These are phyloP conservation scores for Capra hircus DNA, from an alignment of 2,113 vertebrate genomes.

Conservation along the genomic window DNA sequence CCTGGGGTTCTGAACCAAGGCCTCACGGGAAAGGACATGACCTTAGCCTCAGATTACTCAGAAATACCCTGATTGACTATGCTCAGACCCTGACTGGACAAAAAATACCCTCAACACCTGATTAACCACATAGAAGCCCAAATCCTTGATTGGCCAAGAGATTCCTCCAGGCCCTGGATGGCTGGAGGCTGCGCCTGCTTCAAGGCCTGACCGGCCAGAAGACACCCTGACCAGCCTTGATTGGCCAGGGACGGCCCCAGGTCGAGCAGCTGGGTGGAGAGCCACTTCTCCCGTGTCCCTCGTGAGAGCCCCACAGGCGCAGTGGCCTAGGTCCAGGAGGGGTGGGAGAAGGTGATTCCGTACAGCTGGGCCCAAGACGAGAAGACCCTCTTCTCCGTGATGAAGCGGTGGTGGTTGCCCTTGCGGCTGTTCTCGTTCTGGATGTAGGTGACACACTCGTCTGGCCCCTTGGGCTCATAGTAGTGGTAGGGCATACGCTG, in stretches of 20 bases:
- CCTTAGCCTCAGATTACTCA: conserved; percentile 40
- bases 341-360: conserved; percentile 94
- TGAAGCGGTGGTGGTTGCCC: conserved; percentile 97
- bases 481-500: conserved; percentile 95
- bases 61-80: conserved; percentile 68
- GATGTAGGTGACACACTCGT: conserved; percentile 93
- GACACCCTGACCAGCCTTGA: background rate
- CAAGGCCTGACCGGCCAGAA: conserved; percentile 9
- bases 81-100: conserved; percentile 64
- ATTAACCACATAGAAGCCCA: conserved; percentile 34
- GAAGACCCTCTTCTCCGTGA: conserved; percentile 97
- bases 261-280: background rate
- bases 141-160: conserved; percentile 63
- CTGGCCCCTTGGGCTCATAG: conserved; percentile 92
- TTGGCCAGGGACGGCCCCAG: background rate
- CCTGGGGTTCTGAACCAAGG: conserved; percentile 55
- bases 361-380: conserved; percentile 93
- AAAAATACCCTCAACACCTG: conserved; percentile 36
- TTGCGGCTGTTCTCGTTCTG: conserved; percentile 89
- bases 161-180: background rate
- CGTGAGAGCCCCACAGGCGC: background rate
- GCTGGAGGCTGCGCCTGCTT: background rate
- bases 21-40: conserved; percentile 27
- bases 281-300: background rate
- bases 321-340: conserved; percentile 84